Base-by-base conservation (phyloP, 2,113 vertebrate genomes). In the Cyprichromis sp. region DNA sequence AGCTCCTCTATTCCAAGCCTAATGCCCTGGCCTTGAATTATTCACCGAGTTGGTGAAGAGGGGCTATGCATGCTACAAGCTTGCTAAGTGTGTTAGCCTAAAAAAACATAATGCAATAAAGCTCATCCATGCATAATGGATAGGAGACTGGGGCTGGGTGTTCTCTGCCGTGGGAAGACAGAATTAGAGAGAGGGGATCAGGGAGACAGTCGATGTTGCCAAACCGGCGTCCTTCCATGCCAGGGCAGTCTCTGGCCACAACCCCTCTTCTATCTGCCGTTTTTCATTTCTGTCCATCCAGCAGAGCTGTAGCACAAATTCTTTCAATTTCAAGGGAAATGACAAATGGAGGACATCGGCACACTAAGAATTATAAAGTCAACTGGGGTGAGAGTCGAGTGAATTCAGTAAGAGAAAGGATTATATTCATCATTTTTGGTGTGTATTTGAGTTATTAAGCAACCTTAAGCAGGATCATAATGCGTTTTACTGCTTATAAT, bases 41-140 rank as follows among this genome's bases (percentile, higher is more conserved):
- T 96, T 95, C 91, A 95, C 94, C 4, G 47, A 87, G 88, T 90
- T 90, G 90, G 91, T 87, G 91, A 89, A 91, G 92, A 88, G 76
- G 91, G 88, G 81, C 89, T 91, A 92, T 87, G 91, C 92, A 93
- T 91, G 93, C 93, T 95, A 92, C 94, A 93, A 93, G 91, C 92
- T 88, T 90, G 90, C 95, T 95, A 94, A 94, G 92, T 95, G 92
- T 94, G 93, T 95, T 94, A 95, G 91, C 90, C 89, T 91, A 92
- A 93, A 95, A 95, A 94, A 94, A 95, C 91, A 95, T 95, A 95
- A 96, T 96, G 93, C 93, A 94, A 95, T 94, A 94, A 94, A 94
- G 85, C 91, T 88, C 92, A 87, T 88, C 88, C 93, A 92, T 96
- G 91, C 91, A 96, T 95, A 94, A 94, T 95, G 89, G 88, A 93